Base-by-base conservation (phyloP, 2,888 invertebrate genomes). In the Tiliacea aurago region DNA sequence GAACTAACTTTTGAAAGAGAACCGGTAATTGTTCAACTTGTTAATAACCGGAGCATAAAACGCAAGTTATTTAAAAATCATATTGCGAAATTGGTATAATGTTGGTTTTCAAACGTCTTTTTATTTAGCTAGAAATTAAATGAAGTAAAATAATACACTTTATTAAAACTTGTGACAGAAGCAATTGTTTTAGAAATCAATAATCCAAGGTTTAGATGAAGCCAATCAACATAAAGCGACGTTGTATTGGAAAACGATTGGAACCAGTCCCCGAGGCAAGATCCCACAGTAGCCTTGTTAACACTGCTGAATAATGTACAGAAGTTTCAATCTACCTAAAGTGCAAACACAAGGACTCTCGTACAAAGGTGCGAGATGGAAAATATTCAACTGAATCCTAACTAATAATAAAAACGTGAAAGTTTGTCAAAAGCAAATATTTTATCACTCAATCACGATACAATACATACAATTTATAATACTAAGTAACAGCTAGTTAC, bases 161-260 rank as follows among this genome's bases (percentile, higher is more conserved):
- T 49, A 84, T 59, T 64, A 69, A 71, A 81, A 76, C 15, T 70
- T 64, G 51, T 58, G 77, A 65, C 70, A 62, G 23, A 70, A 71
- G 70, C 84, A 51, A 69, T 81, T 81, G 80, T 81, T 81, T 71
- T 59, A 47, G 53, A 76, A 81, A 84, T 84, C 81, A 71, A 84
- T 83, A 83, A 72, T 53, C 47, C 61, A 61, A 53, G 79, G 74
- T 62, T 78, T 59, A 67, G 67, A 78, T 67, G 66, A 68, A 72
- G 72, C 71, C 80, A 79, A 83, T 85, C 75, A 79, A 71, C 73
- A 70, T 69, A 56, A 56, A 75, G 69, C 68, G 67, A 72, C 72
- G 51, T 61, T 72, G 83, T 85, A 83, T 83, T 75, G 85, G 85
- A 83, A 83, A 83, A 70, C 83, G 70, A 83, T 83, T 70, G 70